phyloP scores from a whole-genome alignment of 2,888 invertebrate genomes.

The Stomorhina lunata region DNA sequence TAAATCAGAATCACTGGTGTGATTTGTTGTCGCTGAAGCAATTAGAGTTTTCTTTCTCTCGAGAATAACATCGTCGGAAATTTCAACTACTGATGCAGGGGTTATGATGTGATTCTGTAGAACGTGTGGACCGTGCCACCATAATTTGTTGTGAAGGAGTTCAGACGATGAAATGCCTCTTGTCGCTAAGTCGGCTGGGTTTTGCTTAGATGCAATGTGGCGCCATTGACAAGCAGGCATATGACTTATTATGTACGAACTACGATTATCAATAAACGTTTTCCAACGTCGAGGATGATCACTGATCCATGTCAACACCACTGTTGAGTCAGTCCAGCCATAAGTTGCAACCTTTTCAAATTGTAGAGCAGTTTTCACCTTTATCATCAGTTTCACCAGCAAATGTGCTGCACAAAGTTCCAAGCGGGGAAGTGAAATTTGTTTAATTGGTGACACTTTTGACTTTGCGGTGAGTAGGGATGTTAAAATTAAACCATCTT shows the following conservation, averaged over 20 bases:
- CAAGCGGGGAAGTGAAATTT: conserved; percentile 42
- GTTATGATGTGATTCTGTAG: not conserved
- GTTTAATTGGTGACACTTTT: conserved; percentile 34
- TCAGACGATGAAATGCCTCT: conserved; percentile 42
- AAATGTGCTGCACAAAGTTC: conserved; percentile 49
- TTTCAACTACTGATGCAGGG: not conserved
- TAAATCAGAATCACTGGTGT: not conserved
- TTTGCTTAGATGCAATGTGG: conserved; percentile 36
- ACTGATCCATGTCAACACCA: conserved; percentile 46
- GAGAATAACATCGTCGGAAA: not conserved
- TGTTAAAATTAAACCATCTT: conserved; percentile 8
- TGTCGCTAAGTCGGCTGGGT: conserved; percentile 57
- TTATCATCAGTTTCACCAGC: conserved; percentile 33
- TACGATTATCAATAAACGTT: conserved; percentile 50
- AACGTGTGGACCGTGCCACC: conserved; percentile 56
- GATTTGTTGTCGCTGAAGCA: not conserved
- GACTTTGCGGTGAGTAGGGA: conserved; percentile 30
- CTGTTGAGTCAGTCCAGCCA: conserved; percentile 49
- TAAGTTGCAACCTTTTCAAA: not conserved
- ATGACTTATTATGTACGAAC: conserved; percentile 31
- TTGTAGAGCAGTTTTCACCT: conserved; percentile 8
- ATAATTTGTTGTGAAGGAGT: conserved; percentile 34
- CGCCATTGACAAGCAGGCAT: conserved; percentile 40
- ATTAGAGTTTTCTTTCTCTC: conserved; percentile 29
- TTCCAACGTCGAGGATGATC: conserved; percentile 57